Evolutionary conservation across 2,113 vertebrate species (phyloP).

Genomic region (Thymallus thymallus): DNA sequence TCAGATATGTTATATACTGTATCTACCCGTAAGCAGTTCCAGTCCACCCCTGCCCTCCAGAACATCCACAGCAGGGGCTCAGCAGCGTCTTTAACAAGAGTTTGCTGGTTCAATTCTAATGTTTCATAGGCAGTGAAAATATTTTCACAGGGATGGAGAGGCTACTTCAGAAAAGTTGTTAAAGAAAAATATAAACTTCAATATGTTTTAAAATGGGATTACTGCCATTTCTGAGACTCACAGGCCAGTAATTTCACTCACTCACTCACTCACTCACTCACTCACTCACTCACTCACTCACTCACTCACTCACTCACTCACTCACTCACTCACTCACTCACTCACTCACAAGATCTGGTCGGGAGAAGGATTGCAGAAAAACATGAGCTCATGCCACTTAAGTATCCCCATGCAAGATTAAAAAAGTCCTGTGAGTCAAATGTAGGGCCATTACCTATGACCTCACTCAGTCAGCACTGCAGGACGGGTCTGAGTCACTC

Average conservation of each 20-base stretch:
- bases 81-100: slow-evolving; percentile 27
- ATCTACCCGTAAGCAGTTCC: slow-evolving; percentile 32
- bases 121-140: slow-evolving; percentile 56
- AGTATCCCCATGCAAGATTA: slow-evolving; percentile 9
- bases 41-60: neutral
- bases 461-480: neutral
- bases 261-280: neutral
- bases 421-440: neutral
- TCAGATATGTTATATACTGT: slow-evolving; percentile 23
- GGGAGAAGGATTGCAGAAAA: slow-evolving; percentile 15
- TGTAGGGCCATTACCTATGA: slow-evolving; percentile 27
- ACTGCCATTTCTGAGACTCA: slow-evolving; percentile 10
- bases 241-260: neutral
- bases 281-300: no score
- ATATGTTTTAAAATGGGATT: slow-evolving; percentile 19
- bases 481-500: neutral
- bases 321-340: neutral
- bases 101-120: slow-evolving; percentile 66
- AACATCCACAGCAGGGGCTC: slow-evolving; percentile 20
- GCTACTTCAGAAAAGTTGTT: slow-evolving; percentile 35
- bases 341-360: neutral
- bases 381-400: slow-evolving; percentile 41
- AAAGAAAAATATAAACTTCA: slow-evolving; percentile 19
- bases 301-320: slow-evolving; percentile 7
- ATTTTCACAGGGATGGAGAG: slow-evolving; percentile 54